phyloP scores from a whole-genome alignment of 2,888 invertebrate species.

The Agriopis leucophaearia region DNA sequence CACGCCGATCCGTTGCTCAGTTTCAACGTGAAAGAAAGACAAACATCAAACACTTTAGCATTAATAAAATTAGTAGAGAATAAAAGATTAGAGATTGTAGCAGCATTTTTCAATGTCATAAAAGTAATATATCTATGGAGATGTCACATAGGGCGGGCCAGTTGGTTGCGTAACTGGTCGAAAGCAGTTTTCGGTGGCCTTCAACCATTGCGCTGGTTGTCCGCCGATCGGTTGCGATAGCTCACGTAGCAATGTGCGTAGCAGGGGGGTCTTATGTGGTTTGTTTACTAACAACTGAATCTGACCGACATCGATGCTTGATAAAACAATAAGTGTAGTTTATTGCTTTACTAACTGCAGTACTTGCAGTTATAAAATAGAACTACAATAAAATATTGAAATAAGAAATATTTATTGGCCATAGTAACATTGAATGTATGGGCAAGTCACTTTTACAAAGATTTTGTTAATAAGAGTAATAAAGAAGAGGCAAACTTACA shows the following conservation, averaged over 20 bases:
- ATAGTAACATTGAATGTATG: no score
- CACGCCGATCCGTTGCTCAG: no score
- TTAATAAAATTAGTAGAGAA: no score
- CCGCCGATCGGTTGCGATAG: conserved; percentile 52
- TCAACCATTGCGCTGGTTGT: conserved; percentile 67
- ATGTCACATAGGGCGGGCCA: conserved; percentile 36
- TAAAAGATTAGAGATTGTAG: not conserved
- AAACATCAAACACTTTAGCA: no score
- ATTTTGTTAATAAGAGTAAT: no score
- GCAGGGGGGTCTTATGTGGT: conserved; percentile 19
- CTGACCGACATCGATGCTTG: conserved; percentile 1
- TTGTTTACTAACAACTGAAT: conserved; percentile 39
- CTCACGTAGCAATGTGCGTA: conserved; percentile 42
- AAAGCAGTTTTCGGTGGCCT: conserved; percentile 75
- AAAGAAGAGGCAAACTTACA: no score
- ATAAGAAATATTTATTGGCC: no score
- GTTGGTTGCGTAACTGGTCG: conserved; percentile 61
- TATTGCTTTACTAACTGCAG: not conserved
- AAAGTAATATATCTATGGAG: conserved; percentile 22
- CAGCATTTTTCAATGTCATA: conserved; percentile 43
- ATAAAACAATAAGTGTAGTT: not conserved
- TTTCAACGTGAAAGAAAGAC: no score
- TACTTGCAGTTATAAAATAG: not conserved
- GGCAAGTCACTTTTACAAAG: no score
- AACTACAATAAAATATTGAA: not conserved